Evolutionary conservation across 2,888 invertebrate genomes (phyloP).

Genomic region (Napeogenes inachia): DNA sequence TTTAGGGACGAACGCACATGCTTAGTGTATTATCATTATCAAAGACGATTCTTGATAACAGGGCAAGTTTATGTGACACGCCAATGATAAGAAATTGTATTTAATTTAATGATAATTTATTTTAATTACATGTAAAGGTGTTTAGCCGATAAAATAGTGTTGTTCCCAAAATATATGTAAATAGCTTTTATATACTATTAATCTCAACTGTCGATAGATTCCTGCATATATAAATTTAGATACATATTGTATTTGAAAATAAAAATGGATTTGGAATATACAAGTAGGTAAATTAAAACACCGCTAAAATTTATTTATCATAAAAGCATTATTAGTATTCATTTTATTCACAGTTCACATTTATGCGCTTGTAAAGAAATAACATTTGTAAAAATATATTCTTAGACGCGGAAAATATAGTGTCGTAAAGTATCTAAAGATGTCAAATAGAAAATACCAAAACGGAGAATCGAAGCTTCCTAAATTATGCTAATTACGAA

Average conservation of each 20-base stretch:
- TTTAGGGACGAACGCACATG: conserved; percentile 17
- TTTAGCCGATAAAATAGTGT: conserved; percentile 2
- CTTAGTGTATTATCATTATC: conserved; percentile 23
- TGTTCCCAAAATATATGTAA: conserved; percentile 1
- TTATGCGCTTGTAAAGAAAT: conserved; percentile 56
- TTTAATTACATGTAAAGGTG: conserved; percentile 4
- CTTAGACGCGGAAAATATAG: conserved; percentile 43
- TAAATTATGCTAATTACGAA: conserved; percentile 61
- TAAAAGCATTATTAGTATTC: too few relatives aligned
- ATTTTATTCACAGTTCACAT: conserved; percentile 45
- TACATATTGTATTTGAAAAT: too few relatives aligned
- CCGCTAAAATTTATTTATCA: too few relatives aligned
- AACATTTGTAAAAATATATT: conserved; percentile 59
- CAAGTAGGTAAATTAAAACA: too few relatives aligned
- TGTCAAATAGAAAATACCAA: conserved; percentile 56
- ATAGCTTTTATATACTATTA: not conserved
- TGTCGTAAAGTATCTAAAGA: conserved; percentile 55
- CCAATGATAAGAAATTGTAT: conserved; percentile 20
- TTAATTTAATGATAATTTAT: conserved; percentile 2
- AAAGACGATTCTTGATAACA: conserved; percentile 22
- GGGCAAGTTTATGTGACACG: conserved; percentile 23
- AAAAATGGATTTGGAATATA: too few relatives aligned
- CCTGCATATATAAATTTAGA: too few relatives aligned
- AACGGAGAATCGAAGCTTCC: conserved; percentile 56
- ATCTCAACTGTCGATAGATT: too few relatives aligned